Percentiles rank a stretch among this genome's conserved stretches.
These are phyloP conservation scores for Anser cygnoides DNA, from an alignment of 2,113 vertebrate species.

Conservation along the genomic window DNA sequence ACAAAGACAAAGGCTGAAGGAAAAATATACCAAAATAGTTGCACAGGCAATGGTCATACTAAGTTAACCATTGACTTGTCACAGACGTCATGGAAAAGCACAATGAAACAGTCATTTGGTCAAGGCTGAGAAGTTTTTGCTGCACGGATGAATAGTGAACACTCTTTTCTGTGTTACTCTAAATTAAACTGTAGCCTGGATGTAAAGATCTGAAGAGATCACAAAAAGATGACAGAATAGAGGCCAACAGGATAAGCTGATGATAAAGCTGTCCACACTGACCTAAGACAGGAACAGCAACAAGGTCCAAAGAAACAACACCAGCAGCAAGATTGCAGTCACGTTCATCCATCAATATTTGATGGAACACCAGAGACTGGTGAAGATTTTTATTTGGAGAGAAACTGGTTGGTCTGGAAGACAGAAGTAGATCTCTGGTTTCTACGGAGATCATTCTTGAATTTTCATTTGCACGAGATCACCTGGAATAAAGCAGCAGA, in stretches of 20 bases:
- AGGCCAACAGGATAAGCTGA: not conserved
- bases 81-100: not conserved
- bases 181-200: not conserved
- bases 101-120: not conserved
- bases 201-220: not conserved
- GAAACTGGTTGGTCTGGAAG: not conserved
- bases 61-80: not conserved
- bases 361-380: not conserved
- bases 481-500: too few relatives aligned
- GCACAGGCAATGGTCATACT: not conserved
- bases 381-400: not conserved
- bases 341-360: not conserved
- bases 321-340: not conserved
- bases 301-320: not conserved
- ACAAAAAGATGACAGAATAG: not conserved
- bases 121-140: not conserved
- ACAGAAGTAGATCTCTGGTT: not conserved
- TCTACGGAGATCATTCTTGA: not conserved
- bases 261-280: not conserved
- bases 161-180: not conserved
- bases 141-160: not conserved
- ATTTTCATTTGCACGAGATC: not conserved
- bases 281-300: not conserved
- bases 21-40: not conserved
- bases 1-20: not conserved